A percentile compares a stretch with the other conserved stretches of the same genome.
Conservation (phyloP, 1,140 invertebrate genomes). For the Drosophila biarmipes region DNA sequence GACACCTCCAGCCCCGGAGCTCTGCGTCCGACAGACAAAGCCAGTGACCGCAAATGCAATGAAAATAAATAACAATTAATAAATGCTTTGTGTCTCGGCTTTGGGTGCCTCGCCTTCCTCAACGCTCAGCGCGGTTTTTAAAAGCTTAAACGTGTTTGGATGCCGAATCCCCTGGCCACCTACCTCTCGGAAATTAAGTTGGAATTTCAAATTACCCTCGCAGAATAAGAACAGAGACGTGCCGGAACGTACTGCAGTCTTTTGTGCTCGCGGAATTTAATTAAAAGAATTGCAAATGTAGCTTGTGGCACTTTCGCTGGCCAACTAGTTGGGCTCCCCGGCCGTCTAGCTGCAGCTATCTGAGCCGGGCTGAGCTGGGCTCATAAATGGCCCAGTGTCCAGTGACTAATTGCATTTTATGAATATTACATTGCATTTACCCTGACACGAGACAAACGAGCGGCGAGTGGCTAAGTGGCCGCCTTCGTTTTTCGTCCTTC, state of each 20-base stretch:
- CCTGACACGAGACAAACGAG: slow-evolving; percentile 61
- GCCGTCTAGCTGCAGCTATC: slow-evolving; percentile 14
- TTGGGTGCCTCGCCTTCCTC: slow-evolving; percentile 13
- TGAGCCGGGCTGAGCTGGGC: slow-evolving; percentile 18
- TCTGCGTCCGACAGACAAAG: neutral
- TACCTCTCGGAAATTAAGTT: slow-evolving; percentile 66
- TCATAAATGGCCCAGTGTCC: slow-evolving; percentile 53
- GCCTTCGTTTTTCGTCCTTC: slow-evolving; percentile 9
- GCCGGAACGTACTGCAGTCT: slow-evolving; percentile 52
- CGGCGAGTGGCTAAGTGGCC: slow-evolving; percentile 39
- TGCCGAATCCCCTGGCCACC: slow-evolving; percentile 1
- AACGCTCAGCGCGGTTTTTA: slow-evolving; percentile 56
- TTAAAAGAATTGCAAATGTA: slow-evolving; percentile 80
- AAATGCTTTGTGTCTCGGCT: slow-evolving; percentile 59
- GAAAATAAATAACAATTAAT: slow-evolving; percentile 78
- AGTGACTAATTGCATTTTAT: slow-evolving; percentile 79
- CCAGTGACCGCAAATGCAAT: slow-evolving; percentile 29
- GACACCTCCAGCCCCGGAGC: neutral
- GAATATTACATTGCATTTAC: slow-evolving; percentile 64
- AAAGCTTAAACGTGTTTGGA: slow-evolving; percentile 77
- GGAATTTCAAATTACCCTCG: slow-evolving; percentile 74
- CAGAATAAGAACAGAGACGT: slow-evolving; percentile 20
- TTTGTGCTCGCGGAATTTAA: slow-evolving; percentile 72
- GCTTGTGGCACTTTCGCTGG: slow-evolving; percentile 32
- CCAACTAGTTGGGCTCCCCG: slow-evolving; percentile 33